Conservation (phyloP, 2,797 vertebrate species). For the Agapornis canus region DNA sequence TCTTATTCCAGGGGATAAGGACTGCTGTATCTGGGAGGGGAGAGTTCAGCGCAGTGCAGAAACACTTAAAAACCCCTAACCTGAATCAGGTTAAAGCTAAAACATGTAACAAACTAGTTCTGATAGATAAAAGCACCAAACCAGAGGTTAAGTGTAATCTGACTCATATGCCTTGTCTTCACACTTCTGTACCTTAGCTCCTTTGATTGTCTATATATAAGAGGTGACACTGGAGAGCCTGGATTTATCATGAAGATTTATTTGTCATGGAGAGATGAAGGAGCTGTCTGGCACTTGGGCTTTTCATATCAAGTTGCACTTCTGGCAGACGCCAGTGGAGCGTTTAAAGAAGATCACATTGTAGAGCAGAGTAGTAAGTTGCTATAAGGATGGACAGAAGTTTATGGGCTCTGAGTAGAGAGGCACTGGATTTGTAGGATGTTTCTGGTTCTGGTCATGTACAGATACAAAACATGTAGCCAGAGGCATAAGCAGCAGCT, state of each 20-base stretch:
- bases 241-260: slow-evolving; percentile 36
- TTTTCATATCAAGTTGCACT: background rate
- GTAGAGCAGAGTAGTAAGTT: background rate
- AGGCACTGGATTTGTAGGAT: background rate
- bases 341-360: background rate
- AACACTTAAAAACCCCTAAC: background rate
- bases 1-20: background rate
- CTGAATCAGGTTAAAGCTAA: background rate
- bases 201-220: slow-evolving; percentile 49
- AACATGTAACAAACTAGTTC: background rate
- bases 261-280: slow-evolving; percentile 8
- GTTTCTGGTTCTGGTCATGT: background rate
- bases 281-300: background rate
- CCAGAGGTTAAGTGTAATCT: background rate
- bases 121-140: background rate
- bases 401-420: background rate
- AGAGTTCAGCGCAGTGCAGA: background rate
- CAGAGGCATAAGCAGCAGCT: background rate
- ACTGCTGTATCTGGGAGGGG: background rate
- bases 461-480: background rate
- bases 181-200: background rate
- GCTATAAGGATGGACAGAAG: slow-evolving; percentile 10
- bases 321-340: background rate
- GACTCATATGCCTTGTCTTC: background rate
- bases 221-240: slow-evolving; percentile 16